Evolutionary conservation across 2,113 vertebrate genomes (phyloP).

Genomic region (Erythrocercus mccallii): DNA sequence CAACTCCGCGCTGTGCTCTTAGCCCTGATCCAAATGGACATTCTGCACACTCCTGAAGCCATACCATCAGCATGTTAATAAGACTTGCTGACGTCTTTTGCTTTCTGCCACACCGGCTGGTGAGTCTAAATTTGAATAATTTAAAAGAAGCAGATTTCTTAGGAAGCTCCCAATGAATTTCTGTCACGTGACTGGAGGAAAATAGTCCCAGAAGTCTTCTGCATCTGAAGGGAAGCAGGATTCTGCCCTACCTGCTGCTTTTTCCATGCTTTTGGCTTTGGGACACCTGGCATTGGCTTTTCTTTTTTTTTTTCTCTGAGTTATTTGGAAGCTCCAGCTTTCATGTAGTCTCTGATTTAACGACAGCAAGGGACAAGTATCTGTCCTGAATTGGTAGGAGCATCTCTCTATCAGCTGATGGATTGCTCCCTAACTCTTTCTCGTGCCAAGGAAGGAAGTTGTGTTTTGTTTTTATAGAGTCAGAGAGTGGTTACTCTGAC

Average conservation of each 20-base stretch:
- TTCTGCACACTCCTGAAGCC: constrained; percentile 58
- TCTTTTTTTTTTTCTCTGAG: not conserved
- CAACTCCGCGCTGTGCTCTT: constrained; percentile 64
- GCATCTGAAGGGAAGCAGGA: not conserved
- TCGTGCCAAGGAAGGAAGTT: not conserved
- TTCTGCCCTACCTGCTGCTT: not conserved
- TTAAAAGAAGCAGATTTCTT: constrained; percentile 16
- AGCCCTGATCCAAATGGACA: constrained; percentile 69
- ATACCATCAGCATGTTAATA: constrained; percentile 71
- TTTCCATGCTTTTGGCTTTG: not conserved
- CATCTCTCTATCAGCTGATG: not conserved
- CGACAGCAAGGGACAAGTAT: not conserved
- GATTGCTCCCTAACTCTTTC: not conserved
- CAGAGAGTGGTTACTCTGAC: not conserved
- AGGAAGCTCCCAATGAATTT: not conserved
- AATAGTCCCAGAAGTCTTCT: not conserved
- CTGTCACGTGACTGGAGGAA: not conserved
- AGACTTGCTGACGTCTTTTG: constrained; percentile 40
- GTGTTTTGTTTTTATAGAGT: not conserved
- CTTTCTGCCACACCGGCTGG: constrained; percentile 53
- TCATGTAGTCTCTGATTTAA: not conserved
- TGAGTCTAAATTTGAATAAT: constrained; percentile 61
- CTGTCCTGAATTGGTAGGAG: not conserved
- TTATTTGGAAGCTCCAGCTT: not conserved
- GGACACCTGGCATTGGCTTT: not conserved